These are phyloP conservation scores for Myathropa florea DNA, from an alignment of 2,888 invertebrate species.

Conservation along the genomic window DNA sequence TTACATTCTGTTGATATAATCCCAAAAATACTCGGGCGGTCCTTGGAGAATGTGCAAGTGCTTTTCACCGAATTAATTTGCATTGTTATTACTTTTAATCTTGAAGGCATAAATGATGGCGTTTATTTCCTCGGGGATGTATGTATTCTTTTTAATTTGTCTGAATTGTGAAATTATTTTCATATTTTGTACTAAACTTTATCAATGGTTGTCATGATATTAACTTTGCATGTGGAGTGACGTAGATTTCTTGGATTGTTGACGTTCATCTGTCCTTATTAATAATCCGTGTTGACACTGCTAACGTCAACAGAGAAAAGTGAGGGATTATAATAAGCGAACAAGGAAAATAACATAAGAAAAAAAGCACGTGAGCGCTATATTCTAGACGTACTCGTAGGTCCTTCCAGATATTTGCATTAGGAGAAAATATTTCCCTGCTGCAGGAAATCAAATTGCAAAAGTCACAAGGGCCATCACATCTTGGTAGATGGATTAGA, in stretches of 20 bases:
- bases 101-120: constrained; percentile 11
- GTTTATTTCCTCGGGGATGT: constrained; percentile 8
- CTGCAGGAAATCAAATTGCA: background rate
- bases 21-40: constrained; percentile 2
- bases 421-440: background rate
- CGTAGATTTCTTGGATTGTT: background rate
- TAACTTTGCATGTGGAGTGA: background rate
- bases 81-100: constrained; percentile 48
- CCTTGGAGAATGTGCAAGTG: constrained; percentile 35
- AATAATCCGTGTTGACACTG: background rate
- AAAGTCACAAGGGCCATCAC: background rate
- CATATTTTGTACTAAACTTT: constrained; percentile 4
- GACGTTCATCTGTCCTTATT: background rate
- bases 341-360: background rate
- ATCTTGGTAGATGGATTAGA: background rate
- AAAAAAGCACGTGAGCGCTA: background rate
- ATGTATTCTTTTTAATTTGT: constrained; percentile 12
- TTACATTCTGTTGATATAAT: constrained; percentile 34
- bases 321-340: background rate
- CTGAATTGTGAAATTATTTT: constrained; percentile 14
- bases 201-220: constrained; percentile 4
- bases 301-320: background rate
- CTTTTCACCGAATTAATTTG: constrained; percentile 35
- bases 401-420: background rate
- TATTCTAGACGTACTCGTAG: background rate